phyloP scores from a whole-genome alignment of 2,797 vertebrate species.

The Myotis pilosus region DNA sequence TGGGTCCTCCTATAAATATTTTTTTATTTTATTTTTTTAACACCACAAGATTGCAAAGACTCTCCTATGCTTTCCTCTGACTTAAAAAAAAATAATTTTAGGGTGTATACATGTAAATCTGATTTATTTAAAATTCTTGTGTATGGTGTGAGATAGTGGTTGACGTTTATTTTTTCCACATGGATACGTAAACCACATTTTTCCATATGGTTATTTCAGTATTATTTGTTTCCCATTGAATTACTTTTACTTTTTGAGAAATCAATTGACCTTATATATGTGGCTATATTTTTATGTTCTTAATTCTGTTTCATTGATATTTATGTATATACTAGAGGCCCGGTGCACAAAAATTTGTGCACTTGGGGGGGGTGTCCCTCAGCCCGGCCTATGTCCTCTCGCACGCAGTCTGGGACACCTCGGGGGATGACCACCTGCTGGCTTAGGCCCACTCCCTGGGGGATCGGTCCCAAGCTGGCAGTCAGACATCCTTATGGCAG shows the following conservation, averaged over 20 bases:
- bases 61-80: background rate
- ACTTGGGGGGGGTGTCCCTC: too few species aligned
- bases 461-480: too few species aligned
- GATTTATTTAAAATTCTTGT: constrained; percentile 2
- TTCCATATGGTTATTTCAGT: background rate
- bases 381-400: too few species aligned
- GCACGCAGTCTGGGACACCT: too few species aligned
- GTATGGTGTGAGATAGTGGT: background rate
- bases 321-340: background rate
- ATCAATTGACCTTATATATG: background rate
- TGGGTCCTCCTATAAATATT: background rate
- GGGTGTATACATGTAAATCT: background rate
- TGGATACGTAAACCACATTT: background rate
- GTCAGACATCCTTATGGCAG: too few species aligned
- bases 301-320: background rate
- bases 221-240: background rate
- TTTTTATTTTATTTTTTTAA: background rate
- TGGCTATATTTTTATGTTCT: background rate
- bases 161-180: background rate
- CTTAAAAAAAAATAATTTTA: background rate
- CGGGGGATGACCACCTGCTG: too few species aligned
- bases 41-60: background rate
- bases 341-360: too few species aligned
- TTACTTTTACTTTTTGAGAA: constrained; percentile 20
- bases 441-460: too few species aligned